phyloP scores from a whole-genome alignment of 2,113 vertebrate genomes.

The Genyomyrus donnyi region DNA sequence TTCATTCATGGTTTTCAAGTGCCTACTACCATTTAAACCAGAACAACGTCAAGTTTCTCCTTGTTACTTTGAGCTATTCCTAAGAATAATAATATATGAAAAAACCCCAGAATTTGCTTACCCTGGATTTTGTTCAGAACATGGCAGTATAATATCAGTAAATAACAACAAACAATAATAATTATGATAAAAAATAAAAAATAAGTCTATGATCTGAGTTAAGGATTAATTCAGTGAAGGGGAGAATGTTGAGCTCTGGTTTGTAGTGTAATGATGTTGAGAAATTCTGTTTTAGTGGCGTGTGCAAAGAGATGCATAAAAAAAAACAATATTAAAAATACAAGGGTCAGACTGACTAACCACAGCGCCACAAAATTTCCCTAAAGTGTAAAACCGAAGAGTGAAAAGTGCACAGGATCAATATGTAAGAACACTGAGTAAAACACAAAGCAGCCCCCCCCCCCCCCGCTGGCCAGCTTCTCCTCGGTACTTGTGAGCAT shows the following conservation, averaged over 20 bases:
- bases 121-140: slow-evolving; percentile 92
- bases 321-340: slow-evolving; percentile 31
- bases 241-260: slow-evolving; percentile 61
- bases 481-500: slow-evolving; percentile 68
- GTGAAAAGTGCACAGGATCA: slow-evolving; percentile 39
- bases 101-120: slow-evolving; percentile 92
- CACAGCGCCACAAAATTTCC: slow-evolving; percentile 65
- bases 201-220: slow-evolving; percentile 59
- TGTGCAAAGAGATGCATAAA: slow-evolving; percentile 37
- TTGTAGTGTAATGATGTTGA: slow-evolving; percentile 51
- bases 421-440: slow-evolving; percentile 37
- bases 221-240: slow-evolving; percentile 67
- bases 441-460: slow-evolving; percentile 55
- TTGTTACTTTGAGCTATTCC: slow-evolving; percentile 97
- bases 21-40: slow-evolving; percentile 82
- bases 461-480: slow-evolving; percentile 40
- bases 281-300: slow-evolving; percentile 51
- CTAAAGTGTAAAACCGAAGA: slow-evolving; percentile 44
- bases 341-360: slow-evolving; percentile 50
- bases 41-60: slow-evolving; percentile 94
- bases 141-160: slow-evolving; percentile 85
- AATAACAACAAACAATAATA: slow-evolving; percentile 57
- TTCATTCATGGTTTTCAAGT: slow-evolving; percentile 66
- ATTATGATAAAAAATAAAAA: slow-evolving; percentile 52
- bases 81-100: slow-evolving; percentile 99